phyloP scores from a whole-genome alignment of 2,113 vertebrate genomes.

The Dasyurus viverrinus region DNA sequence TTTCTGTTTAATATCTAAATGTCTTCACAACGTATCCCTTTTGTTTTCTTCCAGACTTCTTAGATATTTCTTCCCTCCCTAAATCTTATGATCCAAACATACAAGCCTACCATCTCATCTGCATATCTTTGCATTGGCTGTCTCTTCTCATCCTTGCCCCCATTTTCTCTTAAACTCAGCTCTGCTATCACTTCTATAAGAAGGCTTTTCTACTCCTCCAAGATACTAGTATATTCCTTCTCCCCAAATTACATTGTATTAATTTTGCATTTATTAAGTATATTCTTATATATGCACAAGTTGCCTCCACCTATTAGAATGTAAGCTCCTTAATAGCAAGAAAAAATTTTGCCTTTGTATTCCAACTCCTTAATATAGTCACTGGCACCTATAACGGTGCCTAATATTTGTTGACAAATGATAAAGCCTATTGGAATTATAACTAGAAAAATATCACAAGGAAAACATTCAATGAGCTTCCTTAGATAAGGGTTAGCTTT shows the following conservation, averaged over 20 bases:
- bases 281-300: not conserved
- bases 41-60: too few relatives aligned
- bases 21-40: too few relatives aligned
- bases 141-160: not conserved
- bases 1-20: too few relatives aligned
- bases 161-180: not conserved
- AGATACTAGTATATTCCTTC: not conserved
- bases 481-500: not conserved
- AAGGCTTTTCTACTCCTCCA: not conserved
- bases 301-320: not conserved
- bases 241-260: not conserved
- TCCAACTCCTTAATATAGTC: not conserved
- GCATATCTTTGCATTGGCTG: not conserved
- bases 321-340: not conserved
- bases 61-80: too few relatives aligned
- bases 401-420: not conserved
- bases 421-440: constrained; percentile 6
- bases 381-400: not conserved
- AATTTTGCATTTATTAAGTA: not conserved
- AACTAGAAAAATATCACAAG: not conserved
- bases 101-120: too few relatives aligned
- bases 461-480: not conserved
- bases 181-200: not conserved
- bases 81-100: too few relatives aligned
- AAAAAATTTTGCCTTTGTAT: not conserved